Evolutionary conservation across 2,797 vertebrate genomes (phyloP).

Genomic region (Cyprinodon diabolis): DNA sequence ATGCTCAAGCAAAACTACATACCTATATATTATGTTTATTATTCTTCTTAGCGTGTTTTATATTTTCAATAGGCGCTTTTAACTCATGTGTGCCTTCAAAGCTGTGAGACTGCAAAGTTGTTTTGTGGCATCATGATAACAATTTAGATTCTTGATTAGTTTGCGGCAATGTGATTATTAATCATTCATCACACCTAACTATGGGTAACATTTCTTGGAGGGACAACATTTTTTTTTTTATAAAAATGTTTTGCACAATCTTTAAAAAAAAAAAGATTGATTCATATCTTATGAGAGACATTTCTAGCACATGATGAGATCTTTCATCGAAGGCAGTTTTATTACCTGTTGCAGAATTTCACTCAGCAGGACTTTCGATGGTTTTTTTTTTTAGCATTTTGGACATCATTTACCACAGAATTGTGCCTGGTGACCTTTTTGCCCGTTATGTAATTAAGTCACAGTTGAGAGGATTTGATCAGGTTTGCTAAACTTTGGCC

Average conservation of each 20-base stretch:
- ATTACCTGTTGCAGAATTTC: neutral
- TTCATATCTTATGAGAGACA: constrained; percentile 27
- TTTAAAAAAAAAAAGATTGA: constrained; percentile 1
- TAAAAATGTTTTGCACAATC: constrained; percentile 30
- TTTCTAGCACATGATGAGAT: constrained; percentile 25
- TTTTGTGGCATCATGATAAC: too few relatives aligned
- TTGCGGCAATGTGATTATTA: constrained; percentile 14
- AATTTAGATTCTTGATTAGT: constrained; percentile 1
- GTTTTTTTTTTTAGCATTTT: neutral
- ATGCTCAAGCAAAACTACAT: too few relatives aligned
- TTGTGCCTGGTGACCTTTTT: neutral
- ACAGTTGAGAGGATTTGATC: constrained; percentile 18
- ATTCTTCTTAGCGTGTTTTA: neutral
- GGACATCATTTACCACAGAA: constrained; percentile 14
- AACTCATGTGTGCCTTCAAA: neutral
- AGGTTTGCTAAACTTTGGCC: neutral
- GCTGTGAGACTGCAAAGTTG: too few relatives aligned
- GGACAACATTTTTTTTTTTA: constrained; percentile 28
- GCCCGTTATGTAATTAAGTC: neutral
- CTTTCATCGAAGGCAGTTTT: constrained; percentile 10
- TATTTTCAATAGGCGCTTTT: neutral
- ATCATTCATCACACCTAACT: constrained; percentile 2
- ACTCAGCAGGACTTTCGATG: neutral
- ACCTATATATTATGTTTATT: too few relatives aligned
- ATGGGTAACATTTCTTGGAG: constrained; percentile 25